Evolutionary conservation across 2,797 vertebrate species (phyloP), one percentile per base, ranked within the genome.

Genomic region (Dallia pectoralis): DNA sequence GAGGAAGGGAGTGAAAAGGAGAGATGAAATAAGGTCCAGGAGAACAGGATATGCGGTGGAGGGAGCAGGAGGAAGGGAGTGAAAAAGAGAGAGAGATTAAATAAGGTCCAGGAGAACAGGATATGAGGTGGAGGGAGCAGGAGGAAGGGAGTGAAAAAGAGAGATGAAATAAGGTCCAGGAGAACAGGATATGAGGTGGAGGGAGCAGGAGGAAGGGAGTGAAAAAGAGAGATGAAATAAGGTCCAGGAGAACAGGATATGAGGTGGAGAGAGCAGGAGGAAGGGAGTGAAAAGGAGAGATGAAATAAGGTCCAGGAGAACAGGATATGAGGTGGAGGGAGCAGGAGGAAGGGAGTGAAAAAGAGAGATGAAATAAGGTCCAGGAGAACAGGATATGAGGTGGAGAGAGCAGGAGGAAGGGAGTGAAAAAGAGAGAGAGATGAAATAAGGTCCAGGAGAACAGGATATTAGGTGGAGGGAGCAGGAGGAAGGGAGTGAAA

Each of bases 71-170:
- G 53, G 79, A 75, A 67, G 25, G 36, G 62, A 67, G 81, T 70
- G 51, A 65, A 68, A 74, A 70, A 32, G 62, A 74, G 18, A 25
- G 67, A 64, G n/a, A n/a, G n/a, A n/a, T n/a, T 69, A 62, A 67
- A 19, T 51, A 25, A 70, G 72, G 48, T 69, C 77, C 51, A 72
- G 51, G n/a, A n/a, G n/a, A n/a, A n/a, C n/a, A n/a, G n/a, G n/a
- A n/a, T n/a, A n/a, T n/a, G n/a, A n/a, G n/a, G n/a, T n/a, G n/a
- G n/a, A n/a, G n/a, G 4, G 48, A 14, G 33, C 25, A 12, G n/a
- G n/a, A 36, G 53, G 79, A 75, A 67, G 25, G 36, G 62, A 67
- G 81, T 70, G 51, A 65, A 68, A 74, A 70, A 32, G 62, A 74
- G 18, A 25, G 67, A 64, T n/a, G 70, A 62, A 67, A 19, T 51